Evolutionary conservation across 1,140 invertebrate genomes (phyloP), one percentile per base, ranked within the genome.

Genomic region (Euura lappo): DNA sequence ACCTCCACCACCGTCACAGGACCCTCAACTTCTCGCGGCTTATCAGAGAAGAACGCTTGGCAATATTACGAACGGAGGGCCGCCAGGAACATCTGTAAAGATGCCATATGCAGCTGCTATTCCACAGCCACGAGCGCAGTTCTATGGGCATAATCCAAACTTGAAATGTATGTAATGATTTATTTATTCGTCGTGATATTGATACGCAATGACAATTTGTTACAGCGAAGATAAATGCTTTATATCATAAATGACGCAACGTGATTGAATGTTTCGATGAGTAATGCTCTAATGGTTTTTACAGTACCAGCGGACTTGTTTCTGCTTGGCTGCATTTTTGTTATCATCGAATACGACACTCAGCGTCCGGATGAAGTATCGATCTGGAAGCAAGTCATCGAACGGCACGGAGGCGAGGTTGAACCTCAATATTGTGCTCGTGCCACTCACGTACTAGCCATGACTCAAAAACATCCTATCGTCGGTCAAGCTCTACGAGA

Each of bases 371-470:
- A 94, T 71, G 90, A 92, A 77, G 86, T 92, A 66, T 90, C 86
- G 46, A 88, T 88, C 13, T 98, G 97, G 97, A 91, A 92, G 78
- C 92, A 94, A 85, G 91, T 94, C 0, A 97, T 99, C 67, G 91
- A 93, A 71, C 91, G 95, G 79, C 92, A 96, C 86, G 97, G 97
- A 13, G 97, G 97, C 28, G 95, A 98, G 83, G 91, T 98, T 13
- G 96, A 98, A 81, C 86, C 90, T 0, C 90, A 92, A 45, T 98
- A 98, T 85, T 94, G 93, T 79, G 89, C 92, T 5, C 89, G 94
- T 45, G 94, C 97, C 10, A 99, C 97, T 0, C 98, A 99, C 87
- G 93, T 99, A 13, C 87, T 99, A 7, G 96, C 96, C 82, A 93
- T 96, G 77, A 96, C 95, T 8, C 96, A 98, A 86, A 92, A 93